phyloP scores from a whole-genome alignment of 2,113 vertebrate species.

The Dromiciops gliroides region DNA sequence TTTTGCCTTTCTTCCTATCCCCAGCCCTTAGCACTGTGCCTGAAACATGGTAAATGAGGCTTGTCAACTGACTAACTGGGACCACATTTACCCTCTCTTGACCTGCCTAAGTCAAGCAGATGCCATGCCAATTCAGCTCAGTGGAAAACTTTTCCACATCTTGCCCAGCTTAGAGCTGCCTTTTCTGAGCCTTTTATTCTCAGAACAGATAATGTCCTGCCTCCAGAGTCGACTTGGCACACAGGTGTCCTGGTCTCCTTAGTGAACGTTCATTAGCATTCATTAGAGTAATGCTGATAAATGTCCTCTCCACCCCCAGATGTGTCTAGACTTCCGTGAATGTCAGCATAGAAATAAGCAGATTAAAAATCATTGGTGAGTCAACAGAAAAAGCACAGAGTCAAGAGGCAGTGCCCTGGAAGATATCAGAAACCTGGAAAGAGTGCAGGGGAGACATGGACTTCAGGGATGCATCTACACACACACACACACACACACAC shows the following conservation, averaged over 20 bases:
- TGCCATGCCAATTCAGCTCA: neutral
- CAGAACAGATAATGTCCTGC: constrained; percentile 25
- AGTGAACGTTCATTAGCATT: constrained; percentile 50
- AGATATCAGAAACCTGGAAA: neutral
- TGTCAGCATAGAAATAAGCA: constrained; percentile 36
- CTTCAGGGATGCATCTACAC: constrained; percentile 8
- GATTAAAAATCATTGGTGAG: constrained; percentile 47
- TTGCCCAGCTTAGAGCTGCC: constrained; percentile 4
- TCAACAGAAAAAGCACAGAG: neutral
- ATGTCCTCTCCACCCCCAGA: constrained; percentile 50
- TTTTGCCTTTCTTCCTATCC: neutral
- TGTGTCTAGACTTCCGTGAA: constrained; percentile 56
- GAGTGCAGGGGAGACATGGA: neutral
- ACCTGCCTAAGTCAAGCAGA: neutral
- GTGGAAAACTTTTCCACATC: neutral
- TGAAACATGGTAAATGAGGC: neutral
- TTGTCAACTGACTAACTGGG: neutral
- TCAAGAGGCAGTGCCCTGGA: neutral
- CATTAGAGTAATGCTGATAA: constrained; percentile 5
- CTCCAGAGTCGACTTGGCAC: constrained; percentile 4
- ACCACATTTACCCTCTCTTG: neutral
- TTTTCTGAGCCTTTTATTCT: constrained; percentile 17
- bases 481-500: constrained; percentile 1
- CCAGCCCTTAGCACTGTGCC: neutral
- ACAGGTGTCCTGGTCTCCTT: constrained; percentile 54